Conservation (phyloP, 2,797 vertebrate species). For the Enoplosus armatus region DNA sequence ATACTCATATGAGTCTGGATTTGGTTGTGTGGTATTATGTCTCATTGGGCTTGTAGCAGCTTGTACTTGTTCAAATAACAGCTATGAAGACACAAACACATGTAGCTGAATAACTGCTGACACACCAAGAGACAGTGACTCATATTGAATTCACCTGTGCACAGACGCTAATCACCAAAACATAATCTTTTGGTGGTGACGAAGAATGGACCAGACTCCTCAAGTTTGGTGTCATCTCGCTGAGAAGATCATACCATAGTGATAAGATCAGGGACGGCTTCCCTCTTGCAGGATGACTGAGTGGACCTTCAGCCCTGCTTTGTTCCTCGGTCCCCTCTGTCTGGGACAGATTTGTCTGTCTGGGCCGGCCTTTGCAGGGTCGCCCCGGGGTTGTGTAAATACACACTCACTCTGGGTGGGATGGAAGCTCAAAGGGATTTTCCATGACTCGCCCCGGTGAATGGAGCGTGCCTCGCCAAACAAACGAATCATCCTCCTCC, state of each 20-base stretch:
- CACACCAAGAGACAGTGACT: constrained; percentile 58
- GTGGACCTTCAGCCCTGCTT: constrained; percentile 17
- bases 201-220: constrained; percentile 37
- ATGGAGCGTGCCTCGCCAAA: constrained; percentile 73
- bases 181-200: constrained; percentile 30
- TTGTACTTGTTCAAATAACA: constrained; percentile 23
- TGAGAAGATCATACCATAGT: constrained; percentile 18
- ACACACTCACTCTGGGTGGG: constrained; percentile 80
- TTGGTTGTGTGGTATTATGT: neutral
- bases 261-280: constrained; percentile 42
- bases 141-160: constrained; percentile 35
- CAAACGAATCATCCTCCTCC: constrained; percentile 64
- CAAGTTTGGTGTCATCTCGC: constrained; percentile 10
- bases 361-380: constrained; percentile 60
- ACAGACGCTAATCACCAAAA: constrained; percentile 31
- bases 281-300: constrained; percentile 17
- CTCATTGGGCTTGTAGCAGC: constrained; percentile 42
- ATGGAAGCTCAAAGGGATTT: constrained; percentile 77
- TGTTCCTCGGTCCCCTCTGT: constrained; percentile 43
- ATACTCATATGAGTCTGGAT: neutral
- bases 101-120: constrained; percentile 3
- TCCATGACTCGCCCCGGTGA: constrained; percentile 76
- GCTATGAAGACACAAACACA: constrained; percentile 24
- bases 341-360: constrained; percentile 57
- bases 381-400: constrained; percentile 78